Evolutionary conservation across 2,113 vertebrate genomes (phyloP).

Genomic region (Misgurnus mizolepis): DNA sequence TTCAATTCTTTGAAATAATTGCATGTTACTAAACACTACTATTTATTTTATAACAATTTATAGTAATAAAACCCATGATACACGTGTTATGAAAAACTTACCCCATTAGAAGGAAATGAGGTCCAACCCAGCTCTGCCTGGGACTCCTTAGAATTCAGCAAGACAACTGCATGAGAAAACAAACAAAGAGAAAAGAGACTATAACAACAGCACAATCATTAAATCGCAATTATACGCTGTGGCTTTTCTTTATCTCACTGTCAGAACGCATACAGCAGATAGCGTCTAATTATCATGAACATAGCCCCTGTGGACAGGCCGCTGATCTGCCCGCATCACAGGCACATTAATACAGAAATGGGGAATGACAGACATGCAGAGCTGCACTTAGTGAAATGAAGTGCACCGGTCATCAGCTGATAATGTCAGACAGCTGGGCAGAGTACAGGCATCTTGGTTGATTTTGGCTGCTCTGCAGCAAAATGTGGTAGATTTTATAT

Average conservation of each 20-base stretch:
- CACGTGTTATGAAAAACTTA: constrained; percentile 62
- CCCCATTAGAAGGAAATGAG: constrained; percentile 88
- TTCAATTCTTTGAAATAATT: no score
- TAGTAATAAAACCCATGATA: no score
- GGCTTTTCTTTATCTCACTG: constrained; percentile 14
- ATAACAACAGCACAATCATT: background rate
- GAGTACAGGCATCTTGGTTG: background rate
- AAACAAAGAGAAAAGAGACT: background rate
- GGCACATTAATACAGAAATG: constrained; percentile 2
- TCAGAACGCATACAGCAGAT: constrained; percentile 3
- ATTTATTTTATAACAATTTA: no score
- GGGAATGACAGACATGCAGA: constrained; percentile 13
- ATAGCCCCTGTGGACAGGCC: background rate
- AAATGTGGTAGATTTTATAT: background rate
- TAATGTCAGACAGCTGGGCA: background rate
- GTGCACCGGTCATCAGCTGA: background rate
- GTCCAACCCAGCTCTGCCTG: constrained; percentile 96
- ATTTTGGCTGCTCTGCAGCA: background rate
- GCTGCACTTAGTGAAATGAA: constrained; percentile 33
- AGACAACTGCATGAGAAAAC: constrained; percentile 77
- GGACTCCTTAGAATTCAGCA: constrained; percentile 95
- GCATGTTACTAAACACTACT: no score
- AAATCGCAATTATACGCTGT: background rate
- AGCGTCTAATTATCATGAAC: constrained; percentile 13
- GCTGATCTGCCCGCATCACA: background rate